These are phyloP conservation scores for Carassius gibelio DNA, from an alignment of 2,113 vertebrate genomes.

Conservation along the genomic window DNA sequence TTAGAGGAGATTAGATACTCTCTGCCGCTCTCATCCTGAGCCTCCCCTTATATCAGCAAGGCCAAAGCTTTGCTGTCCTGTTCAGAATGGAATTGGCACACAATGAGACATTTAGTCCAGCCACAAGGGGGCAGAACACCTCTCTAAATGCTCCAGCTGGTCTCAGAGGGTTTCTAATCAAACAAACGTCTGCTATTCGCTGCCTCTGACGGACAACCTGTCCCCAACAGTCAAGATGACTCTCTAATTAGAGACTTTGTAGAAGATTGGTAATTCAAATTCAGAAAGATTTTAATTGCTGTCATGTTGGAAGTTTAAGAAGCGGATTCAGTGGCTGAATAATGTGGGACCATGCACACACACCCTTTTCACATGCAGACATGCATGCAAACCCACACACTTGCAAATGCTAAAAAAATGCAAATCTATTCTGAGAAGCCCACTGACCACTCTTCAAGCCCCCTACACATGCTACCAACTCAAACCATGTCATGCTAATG, in stretches of 20 bases:
- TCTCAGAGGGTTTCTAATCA: conserved; percentile 42
- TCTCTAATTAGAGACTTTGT: conserved; percentile 59
- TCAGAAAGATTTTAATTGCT: conserved; percentile 61
- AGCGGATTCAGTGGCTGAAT: conserved; percentile 22
- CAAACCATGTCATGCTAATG: not conserved
- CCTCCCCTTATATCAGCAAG: not conserved
- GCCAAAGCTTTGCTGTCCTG: conserved; percentile 1
- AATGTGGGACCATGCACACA: conserved; percentile 6
- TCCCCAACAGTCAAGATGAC: conserved; percentile 55
- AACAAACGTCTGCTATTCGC: conserved; percentile 35
- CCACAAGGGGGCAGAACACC: conserved; percentile 72
- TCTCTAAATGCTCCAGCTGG: conserved; percentile 51
- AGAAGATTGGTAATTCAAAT: conserved; percentile 58
- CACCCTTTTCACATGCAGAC: not conserved
- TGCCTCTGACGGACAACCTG: conserved; percentile 45
- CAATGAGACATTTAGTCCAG: conserved; percentile 27
- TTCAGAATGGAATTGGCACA: not conserved
- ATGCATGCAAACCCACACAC: not conserved
- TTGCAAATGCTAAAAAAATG: not conserved
- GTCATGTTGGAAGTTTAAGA: conserved; percentile 45
- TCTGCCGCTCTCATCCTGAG: not conserved
- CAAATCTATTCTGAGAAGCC: conserved; percentile 16
- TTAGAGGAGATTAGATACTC: conserved; percentile 32
- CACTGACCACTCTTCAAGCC: not conserved
- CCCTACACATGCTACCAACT: not conserved